phyloP scores from a whole-genome alignment of 2,888 invertebrate genomes.

The Hemistola chrysoprasaria region DNA sequence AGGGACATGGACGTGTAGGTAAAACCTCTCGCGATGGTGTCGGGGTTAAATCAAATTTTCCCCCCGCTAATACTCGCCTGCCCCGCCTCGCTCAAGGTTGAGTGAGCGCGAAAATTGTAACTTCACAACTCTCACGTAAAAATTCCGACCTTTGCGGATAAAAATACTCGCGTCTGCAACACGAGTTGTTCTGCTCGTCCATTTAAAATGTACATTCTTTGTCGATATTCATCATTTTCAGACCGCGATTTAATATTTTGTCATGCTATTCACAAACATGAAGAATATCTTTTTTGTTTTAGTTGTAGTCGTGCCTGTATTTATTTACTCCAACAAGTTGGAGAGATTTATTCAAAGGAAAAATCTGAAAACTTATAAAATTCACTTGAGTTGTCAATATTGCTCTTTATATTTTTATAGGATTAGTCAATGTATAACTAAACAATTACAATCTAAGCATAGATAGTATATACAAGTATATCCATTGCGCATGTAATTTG shows the following conservation, averaged over 20 bases:
- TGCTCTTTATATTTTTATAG: no score
- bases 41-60: constrained; percentile 78
- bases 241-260: not conserved
- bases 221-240: constrained; percentile 5
- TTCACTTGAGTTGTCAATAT: no score
- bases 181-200: constrained; percentile 23
- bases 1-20: constrained; percentile 54
- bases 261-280: not conserved
- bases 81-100: constrained; percentile 59
- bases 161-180: constrained; percentile 32
- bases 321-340: no score
- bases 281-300: no score
- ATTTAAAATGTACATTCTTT: constrained; percentile 5
- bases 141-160: constrained; percentile 33
- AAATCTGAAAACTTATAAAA: no score
- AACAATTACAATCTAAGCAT: no score
- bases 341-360: no score
- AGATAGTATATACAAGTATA: no score
- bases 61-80: constrained; percentile 63
- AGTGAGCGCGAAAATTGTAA: constrained; percentile 70
- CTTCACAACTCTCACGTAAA: constrained; percentile 43
- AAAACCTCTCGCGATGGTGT: constrained; percentile 52
- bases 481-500: no score
- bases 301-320: no score
- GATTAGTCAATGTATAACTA: no score